Evolutionary conservation across 2,797 vertebrate species (phyloP).

Genomic region (Periparus ater): DNA sequence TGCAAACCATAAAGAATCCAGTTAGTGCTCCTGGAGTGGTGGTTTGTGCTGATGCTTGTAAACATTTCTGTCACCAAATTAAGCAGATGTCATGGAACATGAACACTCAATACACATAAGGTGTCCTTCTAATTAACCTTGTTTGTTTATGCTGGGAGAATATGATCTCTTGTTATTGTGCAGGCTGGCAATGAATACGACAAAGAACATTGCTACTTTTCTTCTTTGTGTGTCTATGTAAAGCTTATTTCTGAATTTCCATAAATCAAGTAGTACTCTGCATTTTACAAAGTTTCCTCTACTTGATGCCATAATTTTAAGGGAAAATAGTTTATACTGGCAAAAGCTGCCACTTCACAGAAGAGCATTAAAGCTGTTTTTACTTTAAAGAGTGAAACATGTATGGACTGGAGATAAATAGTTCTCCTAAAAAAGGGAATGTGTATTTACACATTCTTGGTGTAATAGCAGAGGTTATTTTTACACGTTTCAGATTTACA

Average conservation of each 20-base stretch:
- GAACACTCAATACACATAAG: neutral
- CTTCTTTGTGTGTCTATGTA: neutral
- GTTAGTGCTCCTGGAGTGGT: neutral
- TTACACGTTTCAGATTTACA: conserved; percentile 41
- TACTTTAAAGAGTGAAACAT: conserved; percentile 39
- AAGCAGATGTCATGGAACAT: conserved; percentile 18
- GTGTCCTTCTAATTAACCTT: conserved; percentile 41
- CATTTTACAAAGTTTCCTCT: conserved; percentile 18
- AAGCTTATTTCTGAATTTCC: conserved; percentile 14
- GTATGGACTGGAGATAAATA: conserved; percentile 44
- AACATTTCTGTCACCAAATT: conserved; percentile 54
- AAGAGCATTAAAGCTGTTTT: conserved; percentile 41
- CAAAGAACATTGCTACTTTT: neutral
- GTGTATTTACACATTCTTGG: conserved; percentile 66
- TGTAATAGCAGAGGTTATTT: conserved; percentile 68
- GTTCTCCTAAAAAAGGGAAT: conserved; percentile 55
- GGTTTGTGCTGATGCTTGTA: conserved; percentile 7
- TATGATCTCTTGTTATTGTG: neutral
- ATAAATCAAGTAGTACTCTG: conserved; percentile 5
- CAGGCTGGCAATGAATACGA: neutral
- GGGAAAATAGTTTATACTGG: conserved; percentile 38
- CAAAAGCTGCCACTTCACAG: conserved; percentile 26
- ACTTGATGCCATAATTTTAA: conserved; percentile 21
- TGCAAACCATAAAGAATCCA: conserved; percentile 16
- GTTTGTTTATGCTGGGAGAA: neutral